phyloP scores from a whole-genome alignment of 2,888 invertebrate species.

The Tiliacea citrago region DNA sequence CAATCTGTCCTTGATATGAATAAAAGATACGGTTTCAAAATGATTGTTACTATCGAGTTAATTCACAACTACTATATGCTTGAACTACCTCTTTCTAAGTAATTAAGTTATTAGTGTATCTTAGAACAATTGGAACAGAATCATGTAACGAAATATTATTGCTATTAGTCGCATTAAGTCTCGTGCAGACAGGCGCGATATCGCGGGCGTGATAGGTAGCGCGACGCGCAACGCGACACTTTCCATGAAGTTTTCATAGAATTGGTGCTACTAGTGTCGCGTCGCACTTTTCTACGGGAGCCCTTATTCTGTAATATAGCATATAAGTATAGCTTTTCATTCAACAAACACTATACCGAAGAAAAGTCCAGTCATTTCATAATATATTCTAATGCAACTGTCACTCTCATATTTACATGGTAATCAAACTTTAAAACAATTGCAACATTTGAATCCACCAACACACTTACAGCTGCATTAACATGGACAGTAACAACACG shows the following conservation, averaged over 20 bases:
- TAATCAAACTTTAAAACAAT: conserved; percentile 32
- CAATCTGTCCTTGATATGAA: conserved; percentile 33
- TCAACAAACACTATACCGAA: neutral
- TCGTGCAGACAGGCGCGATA: too few relatives aligned
- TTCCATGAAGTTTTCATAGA: too few relatives aligned
- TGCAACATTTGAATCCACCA: conserved; percentile 32
- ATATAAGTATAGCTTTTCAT: neutral
- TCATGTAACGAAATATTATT: neutral
- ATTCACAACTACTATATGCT: conserved; percentile 3
- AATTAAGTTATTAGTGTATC: conserved; percentile 11
- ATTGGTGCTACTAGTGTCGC: too few relatives aligned
- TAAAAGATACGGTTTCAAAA: conserved; percentile 33
- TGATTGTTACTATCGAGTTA: conserved; percentile 10
- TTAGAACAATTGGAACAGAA: neutral
- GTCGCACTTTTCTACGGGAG: too few relatives aligned
- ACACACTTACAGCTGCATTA: conserved; percentile 43
- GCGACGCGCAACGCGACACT: too few relatives aligned
- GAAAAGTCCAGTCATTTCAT: neutral
- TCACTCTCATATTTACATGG: conserved; percentile 12
- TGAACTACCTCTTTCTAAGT: neutral
- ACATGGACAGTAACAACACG: conserved; percentile 52
- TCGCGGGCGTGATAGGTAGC: too few relatives aligned
- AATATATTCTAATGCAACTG: conserved; percentile 18
- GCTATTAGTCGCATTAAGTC: neutral
- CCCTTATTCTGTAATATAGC: neutral